Percentiles rank a stretch among this genome's conserved stretches.
Conservation (phyloP, 2,888 invertebrate species). For the Tiliacea aurago region DNA sequence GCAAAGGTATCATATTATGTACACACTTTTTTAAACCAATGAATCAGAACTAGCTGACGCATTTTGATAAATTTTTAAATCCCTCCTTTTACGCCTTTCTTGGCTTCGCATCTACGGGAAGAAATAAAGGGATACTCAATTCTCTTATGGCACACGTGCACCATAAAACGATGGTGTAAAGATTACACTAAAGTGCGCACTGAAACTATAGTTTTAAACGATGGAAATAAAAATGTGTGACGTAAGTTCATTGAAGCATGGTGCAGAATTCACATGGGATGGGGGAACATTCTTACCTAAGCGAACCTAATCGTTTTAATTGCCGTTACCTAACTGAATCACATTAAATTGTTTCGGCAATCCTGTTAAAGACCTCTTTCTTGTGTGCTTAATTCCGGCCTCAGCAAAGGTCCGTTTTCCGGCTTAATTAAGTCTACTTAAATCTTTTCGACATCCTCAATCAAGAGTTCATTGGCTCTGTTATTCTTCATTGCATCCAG, state of each 20-base stretch:
- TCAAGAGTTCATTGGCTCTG: slow-evolving; percentile 46
- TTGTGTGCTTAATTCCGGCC: slow-evolving; percentile 24
- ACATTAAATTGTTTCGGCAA: slow-evolving; percentile 36
- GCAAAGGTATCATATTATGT: slow-evolving; percentile 4
- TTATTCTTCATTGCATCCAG: not conserved
- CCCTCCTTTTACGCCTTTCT: slow-evolving; percentile 35
- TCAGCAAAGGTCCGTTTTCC: slow-evolving; percentile 35
- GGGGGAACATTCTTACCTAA: slow-evolving; percentile 45
- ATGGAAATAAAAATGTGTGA: slow-evolving; percentile 55
- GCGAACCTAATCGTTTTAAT: slow-evolving; percentile 48
- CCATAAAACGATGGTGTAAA: slow-evolving; percentile 57
- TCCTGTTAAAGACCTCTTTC: slow-evolving; percentile 16
- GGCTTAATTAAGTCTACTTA: slow-evolving; percentile 43
- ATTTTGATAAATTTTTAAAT: slow-evolving; percentile 35
- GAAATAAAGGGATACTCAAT: slow-evolving; percentile 53
- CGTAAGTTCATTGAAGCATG: slow-evolving; percentile 46
- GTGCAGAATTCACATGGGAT: slow-evolving; percentile 43
- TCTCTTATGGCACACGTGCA: slow-evolving; percentile 52
- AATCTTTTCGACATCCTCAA: slow-evolving; percentile 50
- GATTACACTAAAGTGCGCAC: slow-evolving; percentile 52
- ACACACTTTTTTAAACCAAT: slow-evolving; percentile 24
- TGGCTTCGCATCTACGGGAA: slow-evolving; percentile 38
- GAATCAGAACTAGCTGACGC: slow-evolving; percentile 40
- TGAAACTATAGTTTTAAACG: slow-evolving; percentile 46
- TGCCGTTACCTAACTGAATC: slow-evolving; percentile 47